phyloP scores from a whole-genome alignment of 2,888 invertebrate species.

The Diloba caeruleocephala region DNA sequence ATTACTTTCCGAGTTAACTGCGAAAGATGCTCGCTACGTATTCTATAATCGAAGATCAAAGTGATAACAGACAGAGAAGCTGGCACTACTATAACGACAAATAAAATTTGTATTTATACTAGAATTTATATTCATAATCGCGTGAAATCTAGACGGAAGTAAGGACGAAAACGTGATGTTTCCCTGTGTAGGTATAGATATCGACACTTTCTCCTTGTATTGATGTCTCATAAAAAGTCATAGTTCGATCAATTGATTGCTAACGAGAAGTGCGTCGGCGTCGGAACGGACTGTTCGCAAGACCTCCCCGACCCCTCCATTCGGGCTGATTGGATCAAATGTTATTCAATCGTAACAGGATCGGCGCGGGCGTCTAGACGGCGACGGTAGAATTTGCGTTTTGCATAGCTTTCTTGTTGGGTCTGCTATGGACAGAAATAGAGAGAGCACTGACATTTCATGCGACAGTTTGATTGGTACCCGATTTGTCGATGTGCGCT shows the following conservation, averaged over 20 bases:
- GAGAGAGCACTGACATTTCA: constrained; percentile 86
- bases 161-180: constrained; percentile 40
- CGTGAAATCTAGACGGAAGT: constrained; percentile 23
- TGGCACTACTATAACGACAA: constrained; percentile 18
- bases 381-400: constrained; percentile 85
- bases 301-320: constrained; percentile 82
- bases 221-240: constrained; percentile 40
- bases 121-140: constrained; percentile 10
- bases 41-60: constrained; percentile 25
- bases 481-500: constrained; percentile 74
- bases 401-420: constrained; percentile 86
- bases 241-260: constrained; percentile 74
- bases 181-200: constrained; percentile 23
- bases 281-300: constrained; percentile 66
- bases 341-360: constrained; percentile 84
- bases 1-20: constrained; percentile 31
- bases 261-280: constrained; percentile 63
- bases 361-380: constrained; percentile 81
- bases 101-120: constrained; percentile 35
- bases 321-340: constrained; percentile 87
- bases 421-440: constrained; percentile 81
- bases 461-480: constrained; percentile 76
- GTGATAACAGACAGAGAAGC: constrained; percentile 3
- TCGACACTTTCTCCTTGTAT: constrained; percentile 50
- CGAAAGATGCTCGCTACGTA: constrained; percentile 28